A percentile compares a stretch with the other conserved stretches of the same genome.
Evolutionary conservation across 1,140 invertebrate species (phyloP).

Genomic region (Cherax destructor): DNA sequence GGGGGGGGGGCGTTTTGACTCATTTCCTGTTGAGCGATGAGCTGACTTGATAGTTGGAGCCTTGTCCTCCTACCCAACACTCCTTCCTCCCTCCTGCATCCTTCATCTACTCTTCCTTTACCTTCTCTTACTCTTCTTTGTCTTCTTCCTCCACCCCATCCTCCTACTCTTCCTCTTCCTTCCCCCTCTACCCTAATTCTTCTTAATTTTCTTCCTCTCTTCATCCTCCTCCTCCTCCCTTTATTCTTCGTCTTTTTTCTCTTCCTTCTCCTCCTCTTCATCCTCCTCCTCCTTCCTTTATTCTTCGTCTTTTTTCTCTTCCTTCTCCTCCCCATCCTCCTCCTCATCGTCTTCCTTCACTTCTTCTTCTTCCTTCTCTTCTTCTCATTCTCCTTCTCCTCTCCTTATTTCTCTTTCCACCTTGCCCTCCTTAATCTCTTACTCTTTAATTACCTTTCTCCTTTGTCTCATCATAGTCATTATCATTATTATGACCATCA

Average conservation of each 20-base stretch:
- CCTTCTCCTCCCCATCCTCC: background rate
- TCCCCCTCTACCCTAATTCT: background rate
- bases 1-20: background rate
- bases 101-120: background rate
- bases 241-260: background rate
- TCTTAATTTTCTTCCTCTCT: background rate
- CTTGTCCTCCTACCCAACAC: background rate
- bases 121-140: background rate
- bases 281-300: background rate
- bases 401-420: too few relatives aligned
- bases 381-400: background rate
- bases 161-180: background rate
- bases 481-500: background rate
- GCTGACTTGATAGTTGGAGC: background rate
- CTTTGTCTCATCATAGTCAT: background rate
- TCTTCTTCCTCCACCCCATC: background rate
- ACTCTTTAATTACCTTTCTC: background rate
- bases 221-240: background rate
- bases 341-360: background rate
- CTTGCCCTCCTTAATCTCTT: background rate
- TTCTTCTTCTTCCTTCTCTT: background rate
- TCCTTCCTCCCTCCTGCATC: background rate
- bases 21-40: background rate
- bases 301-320: background rate
- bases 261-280: background rate